phyloP scores from a whole-genome alignment of 2,113 vertebrate species.

The Carassius auratus region DNA sequence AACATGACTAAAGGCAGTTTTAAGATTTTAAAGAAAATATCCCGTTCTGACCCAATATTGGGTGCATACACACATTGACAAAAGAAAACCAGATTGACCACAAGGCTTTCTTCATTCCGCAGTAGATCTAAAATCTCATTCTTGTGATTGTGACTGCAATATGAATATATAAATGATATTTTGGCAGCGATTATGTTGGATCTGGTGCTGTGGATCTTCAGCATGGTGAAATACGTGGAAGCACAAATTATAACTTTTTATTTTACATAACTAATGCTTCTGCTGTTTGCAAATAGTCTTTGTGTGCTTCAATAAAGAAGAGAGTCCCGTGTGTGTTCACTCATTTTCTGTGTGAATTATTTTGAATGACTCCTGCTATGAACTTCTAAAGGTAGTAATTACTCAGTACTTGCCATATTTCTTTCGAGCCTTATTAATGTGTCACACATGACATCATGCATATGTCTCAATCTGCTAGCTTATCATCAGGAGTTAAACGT shows the following conservation, averaged over 20 bases:
- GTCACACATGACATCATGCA: not conserved
- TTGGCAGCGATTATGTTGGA: not conserved
- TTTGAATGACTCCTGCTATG: not conserved
- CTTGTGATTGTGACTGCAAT: too few relatives aligned
- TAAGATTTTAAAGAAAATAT: too few relatives aligned
- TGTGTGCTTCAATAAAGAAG: not conserved
- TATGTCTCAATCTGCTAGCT: constrained; percentile 24
- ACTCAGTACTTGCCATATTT: not conserved
- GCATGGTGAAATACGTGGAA: not conserved
- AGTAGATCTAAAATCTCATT: too few relatives aligned
- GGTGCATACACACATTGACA: too few relatives aligned
- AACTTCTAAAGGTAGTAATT: not conserved
- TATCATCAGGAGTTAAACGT: constrained; percentile 47
- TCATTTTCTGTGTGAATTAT: not conserved
- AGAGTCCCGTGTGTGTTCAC: not conserved
- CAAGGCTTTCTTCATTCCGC: too few relatives aligned
- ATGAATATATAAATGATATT: not conserved
- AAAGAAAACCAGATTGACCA: too few relatives aligned
- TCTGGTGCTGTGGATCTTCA: not conserved
- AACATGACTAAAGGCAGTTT: too few relatives aligned
- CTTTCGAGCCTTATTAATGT: not conserved
- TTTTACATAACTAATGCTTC: not conserved
- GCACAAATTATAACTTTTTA: not conserved
- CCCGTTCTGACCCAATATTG: too few relatives aligned
- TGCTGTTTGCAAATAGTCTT: not conserved